phyloP scores from a whole-genome alignment of 2,888 invertebrate genomes.

The Cylloceria caligata region DNA sequence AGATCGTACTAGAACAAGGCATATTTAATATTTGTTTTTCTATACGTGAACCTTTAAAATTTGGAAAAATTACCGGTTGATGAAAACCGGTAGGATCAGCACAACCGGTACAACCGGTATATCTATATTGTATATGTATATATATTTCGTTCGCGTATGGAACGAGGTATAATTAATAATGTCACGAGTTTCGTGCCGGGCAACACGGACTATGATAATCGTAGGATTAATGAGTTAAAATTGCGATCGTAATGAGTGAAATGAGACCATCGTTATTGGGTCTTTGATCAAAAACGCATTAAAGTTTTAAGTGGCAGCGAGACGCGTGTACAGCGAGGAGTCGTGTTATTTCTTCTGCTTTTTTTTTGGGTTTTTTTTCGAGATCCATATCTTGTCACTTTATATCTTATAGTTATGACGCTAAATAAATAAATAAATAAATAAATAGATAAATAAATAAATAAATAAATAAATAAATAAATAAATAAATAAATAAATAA shows the following conservation, averaged over 20 bases:
- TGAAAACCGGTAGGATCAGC: too few species aligned
- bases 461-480: conserved; percentile 56
- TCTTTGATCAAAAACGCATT: conserved; percentile 37
- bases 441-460: conserved; percentile 48
- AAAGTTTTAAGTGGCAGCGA: conserved; percentile 45
- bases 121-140: conserved; percentile 12
- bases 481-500: conserved; percentile 50
- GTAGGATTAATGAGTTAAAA: conserved; percentile 42
- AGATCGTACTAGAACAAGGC: too few species aligned
- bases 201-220: conserved; percentile 32
- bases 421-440: conserved; percentile 48
- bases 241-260: conserved; percentile 30
- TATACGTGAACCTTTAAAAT: too few species aligned
- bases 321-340: conserved; percentile 38
- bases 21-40: too few species aligned
- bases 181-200: conserved; percentile 56
- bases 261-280: conserved; percentile 13
- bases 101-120: too few species aligned
- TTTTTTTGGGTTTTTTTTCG: background rate
- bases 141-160: conserved; percentile 38
- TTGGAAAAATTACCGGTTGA: too few species aligned
- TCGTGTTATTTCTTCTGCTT: background rate
- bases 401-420: background rate
- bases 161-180: conserved; percentile 35
- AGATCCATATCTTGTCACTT: conserved; percentile 7